Base-by-base conservation (phyloP, 2,888 invertebrate species). In the Melolontha melolontha region DNA sequence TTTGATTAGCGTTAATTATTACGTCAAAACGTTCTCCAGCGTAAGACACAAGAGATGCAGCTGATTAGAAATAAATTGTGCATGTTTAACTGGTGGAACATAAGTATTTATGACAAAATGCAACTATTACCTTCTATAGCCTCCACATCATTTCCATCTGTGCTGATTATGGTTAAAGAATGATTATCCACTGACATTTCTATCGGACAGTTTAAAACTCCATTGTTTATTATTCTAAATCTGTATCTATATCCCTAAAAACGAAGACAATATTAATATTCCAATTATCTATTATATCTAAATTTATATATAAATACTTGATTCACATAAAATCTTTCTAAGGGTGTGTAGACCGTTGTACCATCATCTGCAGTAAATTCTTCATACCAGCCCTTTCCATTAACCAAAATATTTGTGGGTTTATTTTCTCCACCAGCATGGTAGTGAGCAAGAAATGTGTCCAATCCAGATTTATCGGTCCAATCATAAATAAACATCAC, bases 1-100 rank as follows among this genome's bases (percentile, higher is more conserved):
- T 85, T 71, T 91, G 91, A 79, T 91, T 88, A 6, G 94, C 92
- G 62, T 90, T 87, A n/a, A 96, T 73, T 0, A 96, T 85, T 75
- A 96, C 92, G 80, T 96, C 96, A 79, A 91, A 96, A 44, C 96
- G 86, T 81, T 96, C 96, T 0, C 96, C 96, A 0, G 96, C 94
- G 79, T 95, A 95, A 5, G 91, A 91, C 2, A 95, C 92, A 59
- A 91, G 78, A 0, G 89, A 87, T 40, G 87, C 86, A 47, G 87
- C 91, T 87, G 72, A 40, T 22, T 22, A 22, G 22, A 22, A 4
- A 22, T 2, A 2, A 2, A 22, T 4, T 22, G 22, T 22, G 4
- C 4, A 22, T 4, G 22, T 22, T 22, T 22, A 22, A 4, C 2
- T 22, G 4, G 22, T 1, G 1, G 22, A 22, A 22, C n/a, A n/a